A percentile compares a stretch with the other conserved stretches of the same genome.
Evolutionary conservation across 1,140 invertebrate genomes (phyloP).

Genomic region (Drosophila subpulchrella): DNA sequence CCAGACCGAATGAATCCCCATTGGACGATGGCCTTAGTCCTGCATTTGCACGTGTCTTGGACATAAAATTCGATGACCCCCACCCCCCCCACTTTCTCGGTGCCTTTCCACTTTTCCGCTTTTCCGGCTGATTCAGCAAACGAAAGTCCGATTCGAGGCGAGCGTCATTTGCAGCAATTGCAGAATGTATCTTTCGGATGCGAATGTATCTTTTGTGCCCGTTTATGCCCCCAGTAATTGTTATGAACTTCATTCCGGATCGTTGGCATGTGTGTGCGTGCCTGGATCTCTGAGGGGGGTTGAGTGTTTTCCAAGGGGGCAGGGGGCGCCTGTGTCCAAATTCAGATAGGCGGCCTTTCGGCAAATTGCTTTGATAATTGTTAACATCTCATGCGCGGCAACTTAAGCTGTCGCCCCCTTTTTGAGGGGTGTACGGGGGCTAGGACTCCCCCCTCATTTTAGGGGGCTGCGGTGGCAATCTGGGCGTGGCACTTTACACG

Average conservation of each 20-base stretch:
- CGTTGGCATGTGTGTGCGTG: conserved; percentile 54
- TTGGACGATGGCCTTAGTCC: conserved; percentile 34
- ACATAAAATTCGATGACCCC: conserved; percentile 55
- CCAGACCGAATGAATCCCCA: conserved; percentile 2
- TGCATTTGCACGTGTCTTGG: conserved; percentile 60
- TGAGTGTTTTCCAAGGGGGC: neutral
- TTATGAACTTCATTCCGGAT: conserved; percentile 71
- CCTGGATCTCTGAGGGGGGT: conserved; percentile 30
- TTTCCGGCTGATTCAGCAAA: conserved; percentile 41
- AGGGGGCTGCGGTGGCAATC: conserved; percentile 6
- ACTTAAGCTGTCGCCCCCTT: conserved; percentile 29
- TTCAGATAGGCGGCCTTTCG: conserved; percentile 14
- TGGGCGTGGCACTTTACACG: conserved; percentile 74
- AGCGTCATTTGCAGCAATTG: conserved; percentile 60
- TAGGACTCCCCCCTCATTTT: neutral
- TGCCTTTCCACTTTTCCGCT: conserved; percentile 9
- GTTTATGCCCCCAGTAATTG: conserved; percentile 64
- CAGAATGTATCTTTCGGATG: conserved; percentile 49
- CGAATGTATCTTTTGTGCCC: conserved; percentile 58
- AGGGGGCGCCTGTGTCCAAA: neutral
- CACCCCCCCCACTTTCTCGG: neutral
- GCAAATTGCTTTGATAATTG: conserved; percentile 73
- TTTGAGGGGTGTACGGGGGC: conserved; percentile 6
- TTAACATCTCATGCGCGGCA: conserved; percentile 53
- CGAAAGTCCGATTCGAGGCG: conserved; percentile 21